Percentiles rank a stretch among this genome's conserved stretches.
Evolutionary conservation across 2,113 vertebrate species (phyloP).

Genomic region (Chloropsis cyanopogon): DNA sequence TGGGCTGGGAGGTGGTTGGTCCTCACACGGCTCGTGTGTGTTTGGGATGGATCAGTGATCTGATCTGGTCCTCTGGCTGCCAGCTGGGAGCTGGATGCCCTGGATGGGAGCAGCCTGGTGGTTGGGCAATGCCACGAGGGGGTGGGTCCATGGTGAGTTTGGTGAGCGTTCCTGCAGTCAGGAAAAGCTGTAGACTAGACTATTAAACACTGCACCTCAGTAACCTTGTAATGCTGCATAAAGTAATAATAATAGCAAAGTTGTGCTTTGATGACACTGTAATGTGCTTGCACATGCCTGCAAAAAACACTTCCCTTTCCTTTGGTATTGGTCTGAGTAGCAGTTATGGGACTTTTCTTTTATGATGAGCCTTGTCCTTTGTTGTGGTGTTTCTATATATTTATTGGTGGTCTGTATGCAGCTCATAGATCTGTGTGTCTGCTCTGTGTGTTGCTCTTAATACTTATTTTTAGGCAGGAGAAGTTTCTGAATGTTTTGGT

Average conservation of each 20-base stretch:
- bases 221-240: constrained; percentile 92
- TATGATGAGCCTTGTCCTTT: constrained; percentile 56
- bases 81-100: not conserved
- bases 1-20: not conserved
- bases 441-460: constrained; percentile 52
- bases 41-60: not conserved
- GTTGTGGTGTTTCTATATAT: constrained; percentile 58
- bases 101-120: not conserved
- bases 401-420: constrained; percentile 64
- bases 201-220: constrained; percentile 89
- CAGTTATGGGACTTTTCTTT: constrained; percentile 69
- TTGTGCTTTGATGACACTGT: constrained; percentile 80
- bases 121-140: not conserved
- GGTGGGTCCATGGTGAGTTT: constrained; percentile 54
- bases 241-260: constrained; percentile 84
- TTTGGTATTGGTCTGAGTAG: constrained; percentile 79
- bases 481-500: not conserved
- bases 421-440: constrained; percentile 42
- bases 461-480: not conserved
- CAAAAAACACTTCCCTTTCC: constrained; percentile 71
- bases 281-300: constrained; percentile 83
- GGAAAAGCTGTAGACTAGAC: constrained; percentile 70
- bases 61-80: not conserved
- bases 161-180: constrained; percentile 72
- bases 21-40: not conserved